These are phyloP conservation scores for Neomonachus schauinslandi DNA, from an alignment of 2,113 vertebrate genomes.

Conservation along the genomic window DNA sequence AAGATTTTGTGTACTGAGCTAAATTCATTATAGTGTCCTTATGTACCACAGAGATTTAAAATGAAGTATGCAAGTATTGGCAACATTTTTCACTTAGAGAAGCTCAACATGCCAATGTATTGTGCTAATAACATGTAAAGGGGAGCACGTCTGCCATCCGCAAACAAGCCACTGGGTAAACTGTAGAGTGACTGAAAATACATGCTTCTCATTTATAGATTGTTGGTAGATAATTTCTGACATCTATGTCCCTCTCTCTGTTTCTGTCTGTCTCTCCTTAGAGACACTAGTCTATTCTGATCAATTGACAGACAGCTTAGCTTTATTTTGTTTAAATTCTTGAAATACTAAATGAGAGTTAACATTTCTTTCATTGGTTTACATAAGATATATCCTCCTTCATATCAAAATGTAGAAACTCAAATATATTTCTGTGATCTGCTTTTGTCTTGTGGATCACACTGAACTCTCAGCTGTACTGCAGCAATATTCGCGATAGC, in stretches of 20 bases:
- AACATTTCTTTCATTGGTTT: not conserved
- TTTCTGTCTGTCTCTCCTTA: not conserved
- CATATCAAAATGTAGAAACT: not conserved
- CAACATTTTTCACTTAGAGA: not conserved
- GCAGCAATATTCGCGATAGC: not conserved
- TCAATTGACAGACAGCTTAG: not conserved
- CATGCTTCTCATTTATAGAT: too few species aligned
- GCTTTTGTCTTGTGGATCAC: not conserved
- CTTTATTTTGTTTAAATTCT: not conserved
- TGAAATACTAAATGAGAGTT: not conserved
- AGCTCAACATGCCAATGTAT: not conserved
- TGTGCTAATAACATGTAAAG: not conserved
- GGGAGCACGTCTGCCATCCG: not conserved
- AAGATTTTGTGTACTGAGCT: not conserved
- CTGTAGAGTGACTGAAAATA: not conserved
- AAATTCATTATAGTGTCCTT: not conserved
- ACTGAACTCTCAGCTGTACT: not conserved
- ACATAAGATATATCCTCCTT: not conserved
- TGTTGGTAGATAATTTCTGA: not conserved
- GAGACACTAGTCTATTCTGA: not conserved
- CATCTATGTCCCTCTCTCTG: not conserved
- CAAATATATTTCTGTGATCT: not conserved
- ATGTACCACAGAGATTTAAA: not conserved
- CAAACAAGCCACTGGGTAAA: too few species aligned
- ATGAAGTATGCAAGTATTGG: too few species aligned